Evolutionary conservation across 1,140 invertebrate species (phyloP), one percentile per base, ranked within the genome.

Genomic region (Octopus sinensis): DNA sequence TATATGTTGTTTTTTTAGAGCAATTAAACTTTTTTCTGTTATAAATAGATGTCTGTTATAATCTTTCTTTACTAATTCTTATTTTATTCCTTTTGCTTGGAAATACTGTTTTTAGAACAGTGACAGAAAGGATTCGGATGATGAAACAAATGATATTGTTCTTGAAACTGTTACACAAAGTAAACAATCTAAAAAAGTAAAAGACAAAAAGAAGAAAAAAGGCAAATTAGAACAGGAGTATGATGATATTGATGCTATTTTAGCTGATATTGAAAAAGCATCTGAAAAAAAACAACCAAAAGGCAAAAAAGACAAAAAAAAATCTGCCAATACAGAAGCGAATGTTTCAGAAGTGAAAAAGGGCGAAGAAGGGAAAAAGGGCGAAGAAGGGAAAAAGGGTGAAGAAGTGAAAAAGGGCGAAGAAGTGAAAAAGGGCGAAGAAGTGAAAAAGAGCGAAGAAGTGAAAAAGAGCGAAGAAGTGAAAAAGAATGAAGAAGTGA

Each of bases 231-330:
- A 94, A 86, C 94, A 95, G 79, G 95, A 95, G 88, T 94, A 95
- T 88, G 95, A 96, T 86, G 95, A 96, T 88, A 92, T 96, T 82
- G 95, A 96, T 87, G 95, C 95, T 90, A 94, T 95, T 76, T 90
- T 96, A 84, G 95, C 95, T 52, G 87, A 89, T 71, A 80, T 91
- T 7, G 88, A 89, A 73, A 84, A 85, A 78, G 81, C 81, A 13
- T 84, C 79, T 62, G 83, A 83, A 54, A 84, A 92, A 75, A 82
- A 82, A 77, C 82, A 78, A n/a, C 88, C 82, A 90, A 91, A 87
- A 90, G 89, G 79, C 88, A 92, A 86, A 87, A 90, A 82, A 87
- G 92, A 85, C 91, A 92, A 86, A 90, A 92, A 71, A 90, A 91
- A 84, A 54, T 82, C 81, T 43, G 83, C 85, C 76, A 84, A 85